These are phyloP conservation scores for Eurytoma californica DNA, from an alignment of 2,888 invertebrate species.

Conservation along the genomic window DNA sequence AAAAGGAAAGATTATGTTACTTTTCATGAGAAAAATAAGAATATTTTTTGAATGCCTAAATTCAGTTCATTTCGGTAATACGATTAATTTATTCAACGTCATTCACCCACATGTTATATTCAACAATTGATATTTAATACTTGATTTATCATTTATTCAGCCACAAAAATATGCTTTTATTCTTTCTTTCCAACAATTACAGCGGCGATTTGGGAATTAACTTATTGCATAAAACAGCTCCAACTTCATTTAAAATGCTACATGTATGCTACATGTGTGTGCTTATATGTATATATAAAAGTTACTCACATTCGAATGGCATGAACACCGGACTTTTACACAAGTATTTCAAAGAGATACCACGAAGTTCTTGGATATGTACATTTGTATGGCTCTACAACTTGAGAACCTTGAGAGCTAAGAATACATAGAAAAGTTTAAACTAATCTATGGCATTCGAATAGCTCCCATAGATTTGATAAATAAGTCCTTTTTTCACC, in stretches of 20 bases:
- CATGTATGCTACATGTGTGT: slow-evolving; percentile 11
- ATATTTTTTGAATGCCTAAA: slow-evolving; percentile 9
- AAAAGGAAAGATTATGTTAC: too few relatives aligned
- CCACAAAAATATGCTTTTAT: slow-evolving; percentile 44
- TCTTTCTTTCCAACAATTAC: slow-evolving; percentile 3
- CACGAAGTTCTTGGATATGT: slow-evolving; percentile 42
- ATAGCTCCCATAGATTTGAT: slow-evolving; percentile 26
- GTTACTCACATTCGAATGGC: slow-evolving; percentile 21
- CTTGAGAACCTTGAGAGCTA: background rate
- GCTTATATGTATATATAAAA: slow-evolving; percentile 24
- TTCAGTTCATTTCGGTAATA: slow-evolving; percentile 1
- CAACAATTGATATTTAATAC: slow-evolving; percentile 22
- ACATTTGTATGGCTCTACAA: slow-evolving; percentile 50
- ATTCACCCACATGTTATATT: background rate
- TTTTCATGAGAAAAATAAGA: too few relatives aligned
- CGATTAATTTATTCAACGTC: background rate
- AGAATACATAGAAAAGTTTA: slow-evolving; percentile 13
- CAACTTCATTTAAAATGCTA: slow-evolving; percentile 1
- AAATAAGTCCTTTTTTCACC: slow-evolving; percentile 46
- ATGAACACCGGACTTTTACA: slow-evolving; percentile 40
- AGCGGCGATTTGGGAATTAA: slow-evolving; percentile 14
- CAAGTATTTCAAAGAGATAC: slow-evolving; percentile 25
- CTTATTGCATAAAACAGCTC: slow-evolving; percentile 5
- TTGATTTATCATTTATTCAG: background rate
- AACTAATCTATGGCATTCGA: background rate